phyloP scores from a whole-genome alignment of 2,113 vertebrate species.

The Paradoxurus hermaphroditus region DNA sequence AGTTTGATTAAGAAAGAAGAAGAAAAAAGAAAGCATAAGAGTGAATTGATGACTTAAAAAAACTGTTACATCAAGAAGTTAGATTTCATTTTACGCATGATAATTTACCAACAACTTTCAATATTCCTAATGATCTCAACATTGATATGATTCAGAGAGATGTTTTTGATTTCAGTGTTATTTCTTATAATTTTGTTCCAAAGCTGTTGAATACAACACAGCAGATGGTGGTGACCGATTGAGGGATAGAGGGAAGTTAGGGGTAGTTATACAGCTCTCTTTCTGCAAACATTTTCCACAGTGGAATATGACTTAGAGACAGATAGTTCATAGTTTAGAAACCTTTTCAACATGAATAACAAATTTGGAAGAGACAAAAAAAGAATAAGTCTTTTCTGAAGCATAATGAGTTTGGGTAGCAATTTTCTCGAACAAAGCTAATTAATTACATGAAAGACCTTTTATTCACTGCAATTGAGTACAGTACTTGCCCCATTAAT shows the following conservation, averaged over 20 bases:
- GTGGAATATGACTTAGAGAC: neutral
- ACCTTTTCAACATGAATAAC: neutral
- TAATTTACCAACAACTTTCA: neutral
- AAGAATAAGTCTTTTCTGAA: neutral
- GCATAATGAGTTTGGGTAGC: neutral
- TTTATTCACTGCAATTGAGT: neutral
- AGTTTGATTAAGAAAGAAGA: too few relatives aligned
- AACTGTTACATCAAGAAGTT: constrained; percentile 6
- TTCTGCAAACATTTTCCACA: neutral
- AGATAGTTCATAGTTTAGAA: neutral
- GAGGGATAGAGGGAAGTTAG: neutral
- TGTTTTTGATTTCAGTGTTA: neutral
- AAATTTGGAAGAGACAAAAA: neutral
- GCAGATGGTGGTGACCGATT: neutral
- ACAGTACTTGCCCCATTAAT: neutral
- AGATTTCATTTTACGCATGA: neutral
- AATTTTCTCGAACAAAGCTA: neutral
- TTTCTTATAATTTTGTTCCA: neutral
- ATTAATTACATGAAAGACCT: neutral
- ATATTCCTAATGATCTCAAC: neutral
- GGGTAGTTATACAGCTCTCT: neutral
- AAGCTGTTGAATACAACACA: neutral
- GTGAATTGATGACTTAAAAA: too few relatives aligned
- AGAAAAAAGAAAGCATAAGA: too few relatives aligned
- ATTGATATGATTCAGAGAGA: neutral